These are phyloP conservation scores for Accipiter virgatus DNA, from an alignment of 2,113 vertebrate genomes.

Conservation along the genomic window DNA sequence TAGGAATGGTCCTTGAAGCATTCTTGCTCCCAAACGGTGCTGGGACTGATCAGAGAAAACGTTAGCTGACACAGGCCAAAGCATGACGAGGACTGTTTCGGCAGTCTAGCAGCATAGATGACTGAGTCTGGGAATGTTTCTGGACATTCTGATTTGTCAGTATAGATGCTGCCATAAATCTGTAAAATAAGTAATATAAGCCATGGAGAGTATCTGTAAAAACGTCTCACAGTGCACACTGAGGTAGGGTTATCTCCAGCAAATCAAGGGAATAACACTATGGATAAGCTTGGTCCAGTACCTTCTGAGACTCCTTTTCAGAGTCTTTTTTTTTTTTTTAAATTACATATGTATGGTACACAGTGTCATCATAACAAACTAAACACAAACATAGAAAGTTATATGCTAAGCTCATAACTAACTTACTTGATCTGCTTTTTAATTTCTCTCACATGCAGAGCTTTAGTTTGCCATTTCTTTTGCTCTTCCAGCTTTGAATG, in stretches of 20 bases:
- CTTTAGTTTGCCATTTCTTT: slow-evolving; percentile 10
- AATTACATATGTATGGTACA: neutral
- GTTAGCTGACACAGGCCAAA: neutral
- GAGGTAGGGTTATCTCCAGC: neutral
- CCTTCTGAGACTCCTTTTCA: neutral
- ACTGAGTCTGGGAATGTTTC: neutral
- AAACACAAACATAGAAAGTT: neutral
- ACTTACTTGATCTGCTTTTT: slow-evolving; percentile 57
- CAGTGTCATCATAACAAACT: neutral
- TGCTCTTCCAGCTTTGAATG: slow-evolving; percentile 13
- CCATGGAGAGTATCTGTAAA: neutral
- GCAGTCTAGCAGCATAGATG: neutral
- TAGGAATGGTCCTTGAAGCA: neutral
- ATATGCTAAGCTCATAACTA: neutral
- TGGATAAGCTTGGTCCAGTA: neutral
- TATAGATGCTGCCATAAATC: neutral
- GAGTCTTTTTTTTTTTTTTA: neutral
- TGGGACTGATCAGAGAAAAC: neutral
- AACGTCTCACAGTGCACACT: neutral
- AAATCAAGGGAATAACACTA: neutral
- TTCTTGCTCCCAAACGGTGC: neutral
- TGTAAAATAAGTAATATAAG: neutral
- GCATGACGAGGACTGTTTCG: neutral
- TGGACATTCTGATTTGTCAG: neutral
- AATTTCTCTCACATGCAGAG: slow-evolving; percentile 3